Evolutionary conservation across 2,113 vertebrate genomes (phyloP).

Genomic region (Nycticryphes semicollaris): DNA sequence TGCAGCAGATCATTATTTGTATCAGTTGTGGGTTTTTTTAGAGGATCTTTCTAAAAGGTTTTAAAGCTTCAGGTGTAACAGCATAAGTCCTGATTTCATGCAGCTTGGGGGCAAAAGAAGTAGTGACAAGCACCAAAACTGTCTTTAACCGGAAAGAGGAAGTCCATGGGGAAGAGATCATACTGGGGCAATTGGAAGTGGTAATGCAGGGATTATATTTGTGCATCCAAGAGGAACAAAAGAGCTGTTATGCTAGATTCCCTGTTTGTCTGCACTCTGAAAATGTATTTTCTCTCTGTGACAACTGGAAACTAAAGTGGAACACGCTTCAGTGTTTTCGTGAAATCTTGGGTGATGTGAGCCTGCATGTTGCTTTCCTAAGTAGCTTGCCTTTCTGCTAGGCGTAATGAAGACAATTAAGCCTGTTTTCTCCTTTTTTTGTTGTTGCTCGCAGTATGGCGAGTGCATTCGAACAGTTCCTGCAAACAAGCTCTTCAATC

Average conservation of each 20-base stretch:
- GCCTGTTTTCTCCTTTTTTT: neutral
- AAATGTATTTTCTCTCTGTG: neutral
- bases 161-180: neutral
- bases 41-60: neutral
- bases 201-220: neutral
- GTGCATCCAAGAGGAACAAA: neutral
- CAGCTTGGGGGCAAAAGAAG: neutral
- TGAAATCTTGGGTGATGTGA: neutral
- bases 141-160: neutral
- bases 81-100: neutral
- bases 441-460: constrained; percentile 5
- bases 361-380: neutral
- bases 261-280: neutral
- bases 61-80: neutral
- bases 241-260: neutral
- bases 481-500: constrained; percentile 1
- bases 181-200: neutral
- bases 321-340: neutral
- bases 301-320: neutral
- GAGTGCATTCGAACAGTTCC: neutral
- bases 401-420: constrained; percentile 36
- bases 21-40: neutral
- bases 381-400: neutral
- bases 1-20: neutral
- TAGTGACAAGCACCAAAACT: neutral